These are phyloP conservation scores for Cheumatopsyche charites DNA, from an alignment of 1,140 invertebrate species.

Conservation along the genomic window DNA sequence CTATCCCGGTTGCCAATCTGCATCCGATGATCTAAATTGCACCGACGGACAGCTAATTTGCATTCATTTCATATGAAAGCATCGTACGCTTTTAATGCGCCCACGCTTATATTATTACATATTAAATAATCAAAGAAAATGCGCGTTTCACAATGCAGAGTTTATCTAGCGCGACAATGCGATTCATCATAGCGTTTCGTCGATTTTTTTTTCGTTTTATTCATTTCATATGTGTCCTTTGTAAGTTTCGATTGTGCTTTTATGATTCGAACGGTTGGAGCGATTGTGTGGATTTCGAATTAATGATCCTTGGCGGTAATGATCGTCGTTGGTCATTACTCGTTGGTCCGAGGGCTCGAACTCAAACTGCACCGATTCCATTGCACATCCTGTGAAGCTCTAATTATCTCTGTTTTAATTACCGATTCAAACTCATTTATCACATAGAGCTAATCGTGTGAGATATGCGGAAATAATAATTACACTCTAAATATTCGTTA, in stretches of 20 bases:
- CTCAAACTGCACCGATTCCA: constrained; percentile 7
- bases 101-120: background rate
- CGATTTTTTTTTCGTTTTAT: too few species aligned
- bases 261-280: too few species aligned
- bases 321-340: background rate
- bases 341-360: background rate
- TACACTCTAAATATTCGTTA: constrained; percentile 6
- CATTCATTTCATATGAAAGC: background rate
- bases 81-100: constrained; percentile 2
- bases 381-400: constrained; percentile 13
- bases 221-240: too few species aligned
- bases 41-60: constrained; percentile 25
- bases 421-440: constrained; percentile 1
- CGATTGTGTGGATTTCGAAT: background rate
- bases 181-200: too few species aligned
- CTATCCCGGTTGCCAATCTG: constrained; percentile 26
- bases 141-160: too few species aligned
- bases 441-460: background rate
- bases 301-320: constrained; percentile 17
- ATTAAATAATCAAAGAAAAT: constrained; percentile 2
- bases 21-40: constrained; percentile 25
- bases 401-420: constrained; percentile 11
- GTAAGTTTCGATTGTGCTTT: too few species aligned
- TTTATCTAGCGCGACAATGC: too few species aligned
- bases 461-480: constrained; percentile 13